Base-by-base conservation (phyloP, 1,140 invertebrate genomes). In the Pseudomyrmex sp. region DNA sequence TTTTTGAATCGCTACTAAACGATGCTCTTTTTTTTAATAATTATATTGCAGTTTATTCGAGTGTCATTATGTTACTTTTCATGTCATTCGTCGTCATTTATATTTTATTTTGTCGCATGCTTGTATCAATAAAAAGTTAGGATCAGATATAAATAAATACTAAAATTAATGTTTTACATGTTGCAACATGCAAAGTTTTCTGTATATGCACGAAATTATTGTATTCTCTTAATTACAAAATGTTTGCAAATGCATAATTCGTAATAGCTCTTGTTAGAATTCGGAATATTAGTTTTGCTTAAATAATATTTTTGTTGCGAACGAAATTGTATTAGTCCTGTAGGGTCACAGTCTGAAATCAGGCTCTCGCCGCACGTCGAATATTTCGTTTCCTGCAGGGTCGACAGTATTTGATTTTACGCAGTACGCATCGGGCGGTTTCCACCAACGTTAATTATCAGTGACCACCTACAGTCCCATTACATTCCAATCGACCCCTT, bases 401-500 rank as follows among this genome's bases (percentile, higher is more conserved):
- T 89, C 86, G 89, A 66, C 89, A 73, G 90, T 89, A 93, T 93
- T 94, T 93, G 93, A 94, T 94, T 94, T 94, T 92, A 94, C 91
- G 90, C 92, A 91, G 89, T 92, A 92, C 93, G 92, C 92, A 92
- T 93, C 88, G 90, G 86, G 84, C 84, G 91, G 89, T 91, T 93
- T 93, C 93, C 92, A 92, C 92, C 90, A 92, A 92, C 93, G 93
- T 94, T 94, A 94, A 94, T 94, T 93, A 94, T 93, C 93, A 92
- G 89, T 94, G 94, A 93, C 94, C 94, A 94, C 89, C 93, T 93
- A 92, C 91, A 92, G 92, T 89, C 92, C 91, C 93, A 94, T 94
- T 94, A 94, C 94, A 92, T 94, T 94, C 91, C 94, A 94, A 94
- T 94, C 93, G 92, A 93, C 91, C 93, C 93, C 92, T 93, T 93